Base-by-base conservation (phyloP, 2,113 vertebrate genomes). In the Mastomys coucha region DNA sequence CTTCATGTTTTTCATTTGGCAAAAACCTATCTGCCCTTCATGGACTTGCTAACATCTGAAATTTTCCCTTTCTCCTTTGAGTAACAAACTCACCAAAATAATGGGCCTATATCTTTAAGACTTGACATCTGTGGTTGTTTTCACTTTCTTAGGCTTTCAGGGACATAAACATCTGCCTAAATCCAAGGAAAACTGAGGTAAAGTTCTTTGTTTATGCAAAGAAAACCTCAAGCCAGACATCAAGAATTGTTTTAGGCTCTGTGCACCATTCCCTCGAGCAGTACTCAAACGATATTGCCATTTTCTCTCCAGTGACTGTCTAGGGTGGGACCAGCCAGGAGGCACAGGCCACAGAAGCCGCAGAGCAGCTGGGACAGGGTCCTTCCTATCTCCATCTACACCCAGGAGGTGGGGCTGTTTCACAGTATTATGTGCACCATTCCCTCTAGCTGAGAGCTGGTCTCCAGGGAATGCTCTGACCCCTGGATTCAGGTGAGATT, bases 201-300 rank as follows among this genome's bases (percentile, higher is more conserved):
- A 3, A 53, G 72, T 96, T 45, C 70, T 14, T 95, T 76, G 22
- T n/a, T n/a, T n/a, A n/a, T n/a, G n/a, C n/a, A 28, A 92, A 91
- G 39, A 60, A 42, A 70, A 45, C 45, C 6, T 7, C 6, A 78
- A 31, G 28, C 31, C 94, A 94, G n/a, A 31, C 11, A 84, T 65
- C 7, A 60, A 63, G 31, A 12, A 0, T 89, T 89, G 8, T 82
- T 73, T 53, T 45, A 45, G 45, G 45, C 45, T 45, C 45, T 45
- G 45, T 45, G 45, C 45, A 45, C 45, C 45, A 45, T 45, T 45
- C 45, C 45, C 45, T 45, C 45, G 45, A 45, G 45, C 45, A 45
- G 45, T 45, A 45, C 45, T 45, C 45, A 45, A 5, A 45, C 45
- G 45, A 45, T 45, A 45, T 45, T 45, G 45, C 45, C 45, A 45